Evolutionary conservation across 2,888 invertebrate species (phyloP), one percentile per base, ranked within the genome.

Genomic region (Eumacrocentrus americanus): DNA sequence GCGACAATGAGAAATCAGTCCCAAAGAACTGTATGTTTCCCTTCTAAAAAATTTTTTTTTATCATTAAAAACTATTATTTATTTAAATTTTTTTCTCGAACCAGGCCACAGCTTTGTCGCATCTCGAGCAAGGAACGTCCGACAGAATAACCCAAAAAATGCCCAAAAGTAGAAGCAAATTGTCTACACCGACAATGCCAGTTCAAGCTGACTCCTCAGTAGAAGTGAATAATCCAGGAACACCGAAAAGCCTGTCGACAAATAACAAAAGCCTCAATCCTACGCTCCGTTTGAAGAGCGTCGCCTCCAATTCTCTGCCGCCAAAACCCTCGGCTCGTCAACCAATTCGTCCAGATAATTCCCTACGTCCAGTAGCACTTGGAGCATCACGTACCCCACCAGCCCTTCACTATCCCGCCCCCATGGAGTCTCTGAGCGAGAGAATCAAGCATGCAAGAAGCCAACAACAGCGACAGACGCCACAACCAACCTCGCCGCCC

Each of bases 341-440:
- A 12, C 70, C 66, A 53, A 52, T 63, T 55, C 64, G 65, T 54
- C 60, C 57, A 46, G 40, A 37, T 25, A 52, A 38, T 23, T 9
- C 16, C 9, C 6, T 38, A 16, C 40, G 29, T 0, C 23, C 23
- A n/a, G 12, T 29, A 11, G 12, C n/a, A 44, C 7, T 11, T 34
- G 29, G 14, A 4, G 4, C 16, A 4, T 12, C n/a, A 23, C 25
- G 18, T 42, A 61, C 38, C 29, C 47, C 58, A 12, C 42, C 63
- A 23, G 42, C 58, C 7, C 61, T 60, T 34, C 62, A 60, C 34
- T 53, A 51, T 56, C 54, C 60, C 1, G 53, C 54, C 2, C 57
- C 25, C 29, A 35, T 78, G 71, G 72, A 73, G n/a, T 69, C 70
- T 18, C 62, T 77, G 12, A 76, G 72, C 55, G 76, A 79, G 25